A percentile compares a stretch with the other conserved stretches of the same genome.
phyloP scores from a whole-genome alignment of 2,113 vertebrate species.

The Agapornis roseicollis region DNA sequence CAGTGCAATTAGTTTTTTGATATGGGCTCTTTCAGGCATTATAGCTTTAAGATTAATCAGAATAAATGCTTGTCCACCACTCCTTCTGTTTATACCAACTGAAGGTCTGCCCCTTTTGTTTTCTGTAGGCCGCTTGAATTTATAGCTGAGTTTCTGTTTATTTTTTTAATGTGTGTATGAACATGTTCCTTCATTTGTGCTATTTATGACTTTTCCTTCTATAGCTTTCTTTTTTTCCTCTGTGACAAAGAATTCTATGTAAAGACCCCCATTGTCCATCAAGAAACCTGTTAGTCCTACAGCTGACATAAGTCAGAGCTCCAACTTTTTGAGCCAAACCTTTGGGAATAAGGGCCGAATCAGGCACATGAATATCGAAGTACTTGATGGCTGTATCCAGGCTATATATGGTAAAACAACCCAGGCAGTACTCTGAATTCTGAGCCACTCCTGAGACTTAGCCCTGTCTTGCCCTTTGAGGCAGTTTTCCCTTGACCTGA shows the following conservation, averaged over 20 bases:
- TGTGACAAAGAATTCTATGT: background rate
- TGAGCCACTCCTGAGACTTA: background rate
- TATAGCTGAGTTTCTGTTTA: background rate
- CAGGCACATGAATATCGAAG: background rate
- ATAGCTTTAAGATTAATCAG: background rate
- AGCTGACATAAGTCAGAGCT: background rate
- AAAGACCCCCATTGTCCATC: background rate
- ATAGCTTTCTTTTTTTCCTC: background rate
- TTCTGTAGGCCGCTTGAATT: background rate
- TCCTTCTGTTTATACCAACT: background rate
- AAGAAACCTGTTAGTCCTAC: background rate
- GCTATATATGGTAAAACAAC: conserved; percentile 55
- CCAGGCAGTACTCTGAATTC: background rate
- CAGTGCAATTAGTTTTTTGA: background rate
- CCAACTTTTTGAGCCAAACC: background rate
- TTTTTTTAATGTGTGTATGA: background rate
- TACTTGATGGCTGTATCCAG: background rate
- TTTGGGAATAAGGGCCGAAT: background rate
- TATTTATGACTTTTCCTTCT: background rate
- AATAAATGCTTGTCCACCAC: background rate
- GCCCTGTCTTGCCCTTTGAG: background rate
- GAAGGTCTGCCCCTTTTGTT: background rate
- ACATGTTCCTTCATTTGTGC: background rate
- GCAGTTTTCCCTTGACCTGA: background rate
- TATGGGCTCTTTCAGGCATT: background rate